Percentiles rank a stretch among this genome's conserved stretches.
phyloP scores from a whole-genome alignment of 2,888 invertebrate genomes.

The Scrobipalpa atriplicella region DNA sequence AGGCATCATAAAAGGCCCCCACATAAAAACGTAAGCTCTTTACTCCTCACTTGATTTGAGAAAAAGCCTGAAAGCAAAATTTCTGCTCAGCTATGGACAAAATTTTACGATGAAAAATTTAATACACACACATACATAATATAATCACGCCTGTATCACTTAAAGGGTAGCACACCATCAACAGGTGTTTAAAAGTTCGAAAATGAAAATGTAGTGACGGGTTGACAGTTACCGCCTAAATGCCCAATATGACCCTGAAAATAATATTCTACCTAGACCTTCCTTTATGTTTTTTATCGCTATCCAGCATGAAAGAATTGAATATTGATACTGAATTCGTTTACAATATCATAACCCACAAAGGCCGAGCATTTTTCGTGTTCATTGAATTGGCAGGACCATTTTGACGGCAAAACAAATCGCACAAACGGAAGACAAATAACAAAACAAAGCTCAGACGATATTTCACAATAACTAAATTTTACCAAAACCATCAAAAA shows the following conservation, averaged over 20 bases:
- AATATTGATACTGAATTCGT: not conserved
- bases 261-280: too few relatives aligned
- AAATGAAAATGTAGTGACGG: too few relatives aligned
- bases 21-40: slow-evolving; percentile 3
- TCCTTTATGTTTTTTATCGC: too few relatives aligned
- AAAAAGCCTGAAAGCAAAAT: not conserved
- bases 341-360: not conserved
- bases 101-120: not conserved
- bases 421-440: not conserved
- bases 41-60: not conserved
- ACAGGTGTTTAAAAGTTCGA: too few relatives aligned
- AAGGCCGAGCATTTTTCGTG: not conserved
- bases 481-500: too few relatives aligned
- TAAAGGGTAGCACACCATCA: too few relatives aligned
- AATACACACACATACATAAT: too few relatives aligned
- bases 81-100: not conserved
- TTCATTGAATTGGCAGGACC: not conserved
- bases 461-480: not conserved
- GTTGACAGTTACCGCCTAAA: too few relatives aligned
- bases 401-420: not conserved
- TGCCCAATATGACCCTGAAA: too few relatives aligned
- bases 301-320: not conserved
- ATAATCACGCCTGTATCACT: too few relatives aligned
- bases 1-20: not conserved
- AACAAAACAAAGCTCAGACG: not conserved